phyloP scores from a whole-genome alignment of 2,797 vertebrate genomes.

The Gallinago stenura region DNA sequence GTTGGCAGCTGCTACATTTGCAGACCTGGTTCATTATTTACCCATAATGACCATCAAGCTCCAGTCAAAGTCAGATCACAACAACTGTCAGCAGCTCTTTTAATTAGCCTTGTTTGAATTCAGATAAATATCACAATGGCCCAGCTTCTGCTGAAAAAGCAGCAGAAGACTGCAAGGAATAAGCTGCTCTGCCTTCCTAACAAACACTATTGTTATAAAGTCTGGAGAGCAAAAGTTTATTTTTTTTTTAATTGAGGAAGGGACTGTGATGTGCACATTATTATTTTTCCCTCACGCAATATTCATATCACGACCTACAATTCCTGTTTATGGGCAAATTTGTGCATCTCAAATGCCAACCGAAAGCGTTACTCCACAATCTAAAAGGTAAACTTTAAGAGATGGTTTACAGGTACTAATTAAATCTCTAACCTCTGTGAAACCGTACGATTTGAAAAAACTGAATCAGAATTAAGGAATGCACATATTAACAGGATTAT shows the following conservation, averaged over 20 bases:
- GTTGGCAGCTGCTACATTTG: conserved; percentile 90
- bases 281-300: background rate
- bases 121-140: conserved; percentile 88
- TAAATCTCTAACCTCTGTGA: conserved; percentile 28
- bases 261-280: background rate
- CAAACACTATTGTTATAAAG: conserved; percentile 25
- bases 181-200: conserved; percentile 59
- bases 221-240: background rate
- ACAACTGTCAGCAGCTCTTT: conserved; percentile 90
- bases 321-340: conserved; percentile 23
- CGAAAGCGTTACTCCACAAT: background rate
- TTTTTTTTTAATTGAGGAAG: conserved; percentile 1
- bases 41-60: conserved; percentile 95
- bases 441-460: background rate
- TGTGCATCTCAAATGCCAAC: background rate
- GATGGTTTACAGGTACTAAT: conserved; percentile 40
- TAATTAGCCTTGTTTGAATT: conserved; percentile 91
- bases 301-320: background rate
- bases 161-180: conserved; percentile 74
- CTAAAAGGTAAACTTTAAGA: conserved; percentile 35
- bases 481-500: conserved; percentile 73
- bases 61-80: conserved; percentile 89
- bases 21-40: conserved; percentile 92
- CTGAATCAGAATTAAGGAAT: conserved; percentile 65
- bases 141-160: conserved; percentile 83